phyloP scores from a whole-genome alignment of 1,140 invertebrate genomes.

The Theocolax elegans region DNA sequence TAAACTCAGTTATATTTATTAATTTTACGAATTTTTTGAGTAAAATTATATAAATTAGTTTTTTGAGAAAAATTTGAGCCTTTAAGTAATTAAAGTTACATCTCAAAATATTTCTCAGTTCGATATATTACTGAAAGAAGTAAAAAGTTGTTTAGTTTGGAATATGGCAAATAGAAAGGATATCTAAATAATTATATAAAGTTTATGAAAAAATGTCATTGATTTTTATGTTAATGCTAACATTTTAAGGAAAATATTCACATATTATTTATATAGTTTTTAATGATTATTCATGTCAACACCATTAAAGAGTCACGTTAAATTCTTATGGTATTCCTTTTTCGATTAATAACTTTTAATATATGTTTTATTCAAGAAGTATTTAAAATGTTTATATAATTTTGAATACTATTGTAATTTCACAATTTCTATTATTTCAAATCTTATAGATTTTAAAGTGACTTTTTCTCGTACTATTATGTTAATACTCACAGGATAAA shows the following conservation, averaged over 20 bases:
- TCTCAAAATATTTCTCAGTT: background rate
- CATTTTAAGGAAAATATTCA: background rate
- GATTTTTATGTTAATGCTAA: background rate
- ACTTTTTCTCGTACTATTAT: background rate
- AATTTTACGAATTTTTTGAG: background rate
- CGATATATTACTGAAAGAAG: too few relatives aligned
- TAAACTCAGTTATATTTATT: background rate
- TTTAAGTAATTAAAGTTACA: background rate
- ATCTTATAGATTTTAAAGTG: slow-evolving; percentile 27
- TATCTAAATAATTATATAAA: background rate
- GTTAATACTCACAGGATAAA: too few relatives aligned
- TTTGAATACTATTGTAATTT: too few relatives aligned
- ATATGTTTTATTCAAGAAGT: background rate
- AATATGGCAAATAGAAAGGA: too few relatives aligned
- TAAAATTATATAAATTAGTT: background rate
- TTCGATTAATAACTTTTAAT: background rate
- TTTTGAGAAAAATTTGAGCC: background rate
- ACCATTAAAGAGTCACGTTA: background rate
- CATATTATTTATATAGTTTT: background rate
- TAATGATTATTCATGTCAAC: background rate
- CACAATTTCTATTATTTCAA: background rate
- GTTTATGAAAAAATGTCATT: too few relatives aligned
- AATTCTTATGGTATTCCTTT: background rate
- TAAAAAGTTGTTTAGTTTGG: too few relatives aligned
- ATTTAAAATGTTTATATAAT: too few relatives aligned